A percentile compares a stretch with the other conserved stretches of the same genome.
Evolutionary conservation across 2,888 invertebrate genomes (phyloP).

Genomic region (Ormyrus thymus): DNA sequence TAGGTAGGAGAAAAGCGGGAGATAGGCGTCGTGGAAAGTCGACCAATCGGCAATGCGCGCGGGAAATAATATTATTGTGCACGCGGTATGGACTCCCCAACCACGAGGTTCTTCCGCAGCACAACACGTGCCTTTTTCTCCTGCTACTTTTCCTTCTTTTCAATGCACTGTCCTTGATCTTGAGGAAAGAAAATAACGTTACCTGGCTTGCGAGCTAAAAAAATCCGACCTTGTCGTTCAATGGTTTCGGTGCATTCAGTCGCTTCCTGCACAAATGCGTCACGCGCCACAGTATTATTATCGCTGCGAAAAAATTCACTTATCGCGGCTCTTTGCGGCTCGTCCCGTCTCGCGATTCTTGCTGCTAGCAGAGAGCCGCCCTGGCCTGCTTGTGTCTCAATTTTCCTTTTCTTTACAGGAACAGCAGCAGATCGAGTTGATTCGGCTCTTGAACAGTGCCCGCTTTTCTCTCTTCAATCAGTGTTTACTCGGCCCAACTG

Average conservation of each 20-base stretch:
- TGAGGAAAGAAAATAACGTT: background rate
- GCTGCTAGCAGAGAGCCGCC: no score
- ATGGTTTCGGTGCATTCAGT: no score
- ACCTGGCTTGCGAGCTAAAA: no score
- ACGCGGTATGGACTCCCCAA: constrained; percentile 39
- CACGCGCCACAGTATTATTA: constrained; percentile 36
- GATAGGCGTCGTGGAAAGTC: constrained; percentile 1
- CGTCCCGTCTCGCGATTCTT: background rate
- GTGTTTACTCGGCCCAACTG: no score
- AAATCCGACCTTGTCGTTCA: no score
- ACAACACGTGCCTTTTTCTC: background rate
- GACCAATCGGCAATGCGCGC: constrained; percentile 69
- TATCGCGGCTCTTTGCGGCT: constrained; percentile 25
- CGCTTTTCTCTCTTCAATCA: no score
- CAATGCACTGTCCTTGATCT: constrained; percentile 25
- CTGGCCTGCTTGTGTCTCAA: no score
- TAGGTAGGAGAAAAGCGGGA: constrained; percentile 12
- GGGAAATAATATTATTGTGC: constrained; percentile 71
- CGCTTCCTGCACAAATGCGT: background rate
- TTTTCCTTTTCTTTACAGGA: no score
- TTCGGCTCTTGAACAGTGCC: no score
- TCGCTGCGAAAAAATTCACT: constrained; percentile 27
- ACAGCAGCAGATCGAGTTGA: no score
- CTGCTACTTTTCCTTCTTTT: background rate
- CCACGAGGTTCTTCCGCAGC: constrained; percentile 63